These are phyloP conservation scores for Stictocephala bisonia DNA, from an alignment of 2,888 invertebrate species.

Conservation along the genomic window DNA sequence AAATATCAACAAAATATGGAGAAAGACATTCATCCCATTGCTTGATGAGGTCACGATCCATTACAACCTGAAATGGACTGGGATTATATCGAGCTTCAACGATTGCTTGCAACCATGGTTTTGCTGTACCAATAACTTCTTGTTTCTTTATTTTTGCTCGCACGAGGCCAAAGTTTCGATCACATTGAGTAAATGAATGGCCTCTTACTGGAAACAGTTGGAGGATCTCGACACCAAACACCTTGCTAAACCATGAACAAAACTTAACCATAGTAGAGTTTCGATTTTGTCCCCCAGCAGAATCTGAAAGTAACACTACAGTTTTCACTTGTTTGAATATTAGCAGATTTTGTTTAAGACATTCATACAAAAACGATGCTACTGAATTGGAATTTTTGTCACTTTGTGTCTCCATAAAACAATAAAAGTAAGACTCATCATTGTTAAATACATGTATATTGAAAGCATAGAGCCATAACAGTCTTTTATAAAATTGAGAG, in stretches of 20 bases:
- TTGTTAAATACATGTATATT: slow-evolving; percentile 32
- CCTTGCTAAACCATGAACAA: slow-evolving; percentile 26
- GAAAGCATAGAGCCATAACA: slow-evolving; percentile 38
- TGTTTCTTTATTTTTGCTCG: slow-evolving; percentile 25
- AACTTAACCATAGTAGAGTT: slow-evolving; percentile 35
- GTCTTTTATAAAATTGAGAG: slow-evolving; percentile 33
- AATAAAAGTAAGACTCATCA: slow-evolving; percentile 7
- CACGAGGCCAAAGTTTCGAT: slow-evolving; percentile 40
- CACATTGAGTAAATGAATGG: slow-evolving; percentile 36
- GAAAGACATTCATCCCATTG: slow-evolving; percentile 38
- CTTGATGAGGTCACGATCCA: slow-evolving; percentile 20
- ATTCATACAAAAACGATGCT: slow-evolving; percentile 7
- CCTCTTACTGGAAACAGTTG: slow-evolving; percentile 38
- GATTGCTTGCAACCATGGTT: slow-evolving; percentile 39
- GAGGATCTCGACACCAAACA: slow-evolving; percentile 1
- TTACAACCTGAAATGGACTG: slow-evolving; percentile 1
- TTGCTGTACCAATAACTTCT: slow-evolving; percentile 42
- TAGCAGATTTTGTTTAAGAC: no score
- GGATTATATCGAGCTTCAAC: slow-evolving; percentile 24
- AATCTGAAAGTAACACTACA: slow-evolving; percentile 11
- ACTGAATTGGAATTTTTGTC: slow-evolving; percentile 12
- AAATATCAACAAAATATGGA: slow-evolving; percentile 1
- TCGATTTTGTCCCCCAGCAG: slow-evolving; percentile 40
- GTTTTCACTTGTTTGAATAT: no score
- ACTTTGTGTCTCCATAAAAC: slow-evolving; percentile 8